Percentiles rank a stretch among this genome's conserved stretches.
phyloP scores from a whole-genome alignment of 2,888 invertebrate species.

The Lepas anatifera region DNA sequence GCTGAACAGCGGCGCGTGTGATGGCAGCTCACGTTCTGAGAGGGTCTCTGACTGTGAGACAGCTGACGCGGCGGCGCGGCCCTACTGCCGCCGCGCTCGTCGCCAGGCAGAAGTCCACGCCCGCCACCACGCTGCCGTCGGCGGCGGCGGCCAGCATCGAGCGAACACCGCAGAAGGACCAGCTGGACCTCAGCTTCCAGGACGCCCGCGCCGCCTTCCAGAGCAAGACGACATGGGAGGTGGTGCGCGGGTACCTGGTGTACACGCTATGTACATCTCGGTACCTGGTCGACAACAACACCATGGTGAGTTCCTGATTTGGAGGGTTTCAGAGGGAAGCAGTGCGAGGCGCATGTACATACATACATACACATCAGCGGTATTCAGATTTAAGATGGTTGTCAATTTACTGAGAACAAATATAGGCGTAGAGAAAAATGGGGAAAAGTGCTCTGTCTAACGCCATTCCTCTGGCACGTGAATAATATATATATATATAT shows the following conservation, averaged over 20 bases:
- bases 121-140: slow-evolving; percentile 19
- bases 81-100: background rate
- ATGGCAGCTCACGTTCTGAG: background rate
- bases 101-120: slow-evolving; percentile 20
- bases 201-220: slow-evolving; percentile 85
- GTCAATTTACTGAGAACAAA: too few relatives aligned
- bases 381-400: too few relatives aligned
- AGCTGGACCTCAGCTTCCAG: slow-evolving; percentile 47
- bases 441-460: too few relatives aligned
- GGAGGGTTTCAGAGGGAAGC: background rate
- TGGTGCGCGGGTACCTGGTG: slow-evolving; percentile 78
- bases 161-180: background rate
- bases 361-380: slow-evolving; percentile 12
- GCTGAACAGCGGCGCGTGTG: background rate
- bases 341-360: background rate
- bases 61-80: background rate
- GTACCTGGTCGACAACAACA: slow-evolving; percentile 81
- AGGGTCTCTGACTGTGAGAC: background rate
- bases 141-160: background rate
- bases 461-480: too few relatives aligned
- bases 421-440: too few relatives aligned
- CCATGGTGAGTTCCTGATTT: slow-evolving; percentile 52
- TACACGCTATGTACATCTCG: slow-evolving; percentile 81
- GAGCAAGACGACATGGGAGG: slow-evolving; percentile 86
- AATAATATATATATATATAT: slow-evolving; percentile 2